Evolutionary conservation across 2,888 invertebrate species (phyloP), one percentile per base, ranked within the genome.

Genomic region (Oxyteleia sp.): DNA sequence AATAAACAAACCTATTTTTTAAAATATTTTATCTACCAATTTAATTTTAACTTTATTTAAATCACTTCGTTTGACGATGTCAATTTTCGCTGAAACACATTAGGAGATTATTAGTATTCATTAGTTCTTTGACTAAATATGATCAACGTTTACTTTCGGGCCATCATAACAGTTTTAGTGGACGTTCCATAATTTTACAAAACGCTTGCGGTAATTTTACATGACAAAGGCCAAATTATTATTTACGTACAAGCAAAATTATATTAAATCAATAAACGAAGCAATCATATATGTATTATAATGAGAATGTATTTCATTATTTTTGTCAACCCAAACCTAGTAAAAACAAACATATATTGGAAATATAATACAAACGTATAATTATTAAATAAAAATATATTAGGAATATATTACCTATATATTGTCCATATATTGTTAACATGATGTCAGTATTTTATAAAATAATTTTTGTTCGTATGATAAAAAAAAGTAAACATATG

Each of bases 91-190:
- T 29, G 2, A 43, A 61, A 29, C 15, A 38, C 43, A 4, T 38
- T 49, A 59, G 11, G 8, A 16, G 2, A 23, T 26, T 51, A 51
- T 51, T 35, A 26, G 0, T 35, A 29, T 49, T 35, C 51, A 72
- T 51, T 72, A 61, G 51, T 57, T 38, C 26, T 26, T n/a, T n/a
- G 51, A 63, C 61, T 53, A 63, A 51, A 63, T 29, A 53, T 63
- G 49, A 20, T 61, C 20, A 11, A 5, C 16, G 15, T 38, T 29
- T 23, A 26, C 51, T 51, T 10, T 53, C 43, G 29, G 13, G n/a
- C 18, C 11, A 15, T 23, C 49, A 59, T 61, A 59, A 71, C 20
- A 45, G 38, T 71, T 59, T 59, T 13, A 8, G 26, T 57, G 55
- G 57, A 45, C n/a, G 15, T 32, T 57, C 13, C 35, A 23, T 38